Base-by-base conservation (phyloP, 2,888 invertebrate genomes). In the Ophion ventricosus region DNA sequence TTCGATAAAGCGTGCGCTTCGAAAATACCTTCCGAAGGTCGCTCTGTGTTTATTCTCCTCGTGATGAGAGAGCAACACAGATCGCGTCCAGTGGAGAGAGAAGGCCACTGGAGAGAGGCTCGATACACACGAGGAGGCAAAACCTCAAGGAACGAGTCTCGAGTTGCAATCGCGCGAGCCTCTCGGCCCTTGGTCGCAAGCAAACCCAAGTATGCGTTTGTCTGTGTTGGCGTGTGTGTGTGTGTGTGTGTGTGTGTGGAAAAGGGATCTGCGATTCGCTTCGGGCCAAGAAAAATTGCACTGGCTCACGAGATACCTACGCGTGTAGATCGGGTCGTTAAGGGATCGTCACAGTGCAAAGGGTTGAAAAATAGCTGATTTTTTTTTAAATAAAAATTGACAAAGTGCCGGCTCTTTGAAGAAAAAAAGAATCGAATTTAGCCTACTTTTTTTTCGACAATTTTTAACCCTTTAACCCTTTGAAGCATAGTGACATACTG, bases 111-210 rank as follows among this genome's bases (percentile, higher is more conserved):
- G 80, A 77, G 70, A 87, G 77, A 67, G 35, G n/a, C n/a, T n/a
- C n/a, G 35, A 8, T 81, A 61, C 14, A 49, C 35, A 35, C 35
- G n/a, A 35, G 70, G n/a, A 72, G 63, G 35, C 35, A 35, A 35
- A n/a, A n/a, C n/a, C 59, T 49, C 73, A 76, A 67, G 69, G 75
- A 79, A 77, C 79, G 79, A 49, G 80, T 78, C 77, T 70, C 57
- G 73, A 63, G 73, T 80, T 77, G 80, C 77, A 80, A 77, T 77
- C 80, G 84, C 80, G 84, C 35, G 35, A 84, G 84, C 77, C 35
- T 67, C 80, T 63, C 29, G 80, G 80, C 80, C 76, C 80, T 80
- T 77, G 76, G 80, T 77, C 77, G 77, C 56, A 69, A 69, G 69
- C n/a, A 69, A 59, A 69, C 59, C 59, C 72, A 64, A 72, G 77